Conservation (phyloP, 2,113 vertebrate genomes). For the Carlito syrichta region DNA sequence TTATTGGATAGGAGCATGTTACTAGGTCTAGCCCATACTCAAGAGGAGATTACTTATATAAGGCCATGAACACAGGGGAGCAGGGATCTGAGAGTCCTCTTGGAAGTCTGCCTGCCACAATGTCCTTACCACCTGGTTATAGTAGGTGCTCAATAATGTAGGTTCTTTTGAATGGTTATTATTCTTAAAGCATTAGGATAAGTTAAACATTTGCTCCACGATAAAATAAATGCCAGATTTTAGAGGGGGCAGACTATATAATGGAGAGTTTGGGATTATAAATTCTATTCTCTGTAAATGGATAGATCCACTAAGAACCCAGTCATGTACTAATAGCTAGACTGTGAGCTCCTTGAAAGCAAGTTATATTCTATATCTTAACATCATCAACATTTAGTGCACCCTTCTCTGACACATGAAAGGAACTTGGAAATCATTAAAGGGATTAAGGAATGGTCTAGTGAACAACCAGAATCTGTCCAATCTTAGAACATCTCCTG, state of each 20-base stretch:
- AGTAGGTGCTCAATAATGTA: background rate
- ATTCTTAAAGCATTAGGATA: background rate
- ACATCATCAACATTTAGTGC: background rate
- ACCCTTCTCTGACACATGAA: background rate
- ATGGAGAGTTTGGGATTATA: background rate
- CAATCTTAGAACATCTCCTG: background rate
- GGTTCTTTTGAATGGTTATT: background rate
- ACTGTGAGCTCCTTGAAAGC: background rate
- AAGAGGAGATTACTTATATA: background rate
- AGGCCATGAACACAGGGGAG: background rate
- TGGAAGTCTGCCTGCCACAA: background rate
- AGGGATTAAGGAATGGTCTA: background rate
- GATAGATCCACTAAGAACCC: background rate
- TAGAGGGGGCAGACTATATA: background rate
- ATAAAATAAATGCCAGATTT: background rate
- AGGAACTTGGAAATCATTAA: background rate
- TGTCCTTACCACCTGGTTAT: background rate
- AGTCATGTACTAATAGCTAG: background rate
- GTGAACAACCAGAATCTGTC: background rate
- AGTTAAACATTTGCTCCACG: background rate
- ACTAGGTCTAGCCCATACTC: background rate
- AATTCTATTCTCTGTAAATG: background rate
- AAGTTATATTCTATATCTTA: background rate
- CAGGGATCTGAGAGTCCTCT: background rate
- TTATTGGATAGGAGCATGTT: background rate